Percentiles rank a stretch among this genome's conserved stretches.
Conservation (phyloP, 1,140 invertebrate species). For the Drosophila pseudoananassae region DNA sequence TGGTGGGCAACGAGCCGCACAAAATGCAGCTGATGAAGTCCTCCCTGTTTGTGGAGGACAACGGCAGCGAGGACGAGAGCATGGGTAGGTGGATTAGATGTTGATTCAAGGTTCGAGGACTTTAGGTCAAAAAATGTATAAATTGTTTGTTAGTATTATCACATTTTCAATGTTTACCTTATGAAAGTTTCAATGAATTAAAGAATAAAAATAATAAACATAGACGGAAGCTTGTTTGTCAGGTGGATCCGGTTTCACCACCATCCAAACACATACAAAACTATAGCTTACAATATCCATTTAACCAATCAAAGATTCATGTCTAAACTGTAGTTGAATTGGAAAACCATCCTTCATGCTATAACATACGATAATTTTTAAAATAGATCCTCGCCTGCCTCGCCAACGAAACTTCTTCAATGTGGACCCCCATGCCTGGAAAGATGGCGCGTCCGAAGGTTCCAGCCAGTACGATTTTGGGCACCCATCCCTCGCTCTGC, state of each 20-base stretch:
- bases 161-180: not conserved
- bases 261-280: too few species aligned
- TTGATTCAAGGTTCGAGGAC: conserved; percentile 1
- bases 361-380: not conserved
- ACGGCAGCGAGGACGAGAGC: conserved; percentile 51
- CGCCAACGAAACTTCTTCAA: conserved; percentile 21
- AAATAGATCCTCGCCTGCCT: not conserved
- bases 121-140: not conserved
- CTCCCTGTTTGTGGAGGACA: conserved; percentile 86
- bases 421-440: conserved; percentile 34
- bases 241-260: not conserved
- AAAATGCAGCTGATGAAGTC: conserved; percentile 94
- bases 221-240: not conserved
- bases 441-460: conserved; percentile 59
- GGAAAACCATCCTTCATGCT: not conserved
- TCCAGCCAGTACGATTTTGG: conserved; percentile 71
- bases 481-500: conserved; percentile 42
- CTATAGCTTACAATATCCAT: too few species aligned
- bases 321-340: not conserved
- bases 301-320: too few species aligned
- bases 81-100: conserved; percentile 17
- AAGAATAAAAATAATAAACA: not conserved
- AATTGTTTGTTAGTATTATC: not conserved
- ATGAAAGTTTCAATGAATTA: not conserved
- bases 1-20: conserved; percentile 86